A percentile compares a stretch with the other conserved stretches of the same genome.
phyloP scores from a whole-genome alignment of 2,888 invertebrate species.

The Philopedon plagiatum region DNA sequence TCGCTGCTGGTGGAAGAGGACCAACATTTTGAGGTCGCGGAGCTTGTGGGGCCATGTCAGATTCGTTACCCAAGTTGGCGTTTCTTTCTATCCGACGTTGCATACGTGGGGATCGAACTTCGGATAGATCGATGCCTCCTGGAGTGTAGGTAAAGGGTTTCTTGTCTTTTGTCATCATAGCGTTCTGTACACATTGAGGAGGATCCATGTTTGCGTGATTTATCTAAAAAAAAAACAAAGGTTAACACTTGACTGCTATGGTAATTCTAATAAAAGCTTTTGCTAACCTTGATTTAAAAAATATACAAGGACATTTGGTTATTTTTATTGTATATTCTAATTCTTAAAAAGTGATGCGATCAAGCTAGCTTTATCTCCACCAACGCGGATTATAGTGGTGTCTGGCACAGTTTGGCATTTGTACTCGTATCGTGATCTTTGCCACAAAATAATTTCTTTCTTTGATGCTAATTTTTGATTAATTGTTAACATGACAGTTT shows the following conservation, averaged over 20 bases:
- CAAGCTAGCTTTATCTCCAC: too few species aligned
- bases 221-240: constrained; percentile 54
- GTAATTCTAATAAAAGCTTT: too few species aligned
- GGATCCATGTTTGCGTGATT: constrained; percentile 73
- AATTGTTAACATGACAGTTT: neutral
- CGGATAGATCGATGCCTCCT: constrained; percentile 91
- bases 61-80: constrained; percentile 79
- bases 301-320: too few species aligned
- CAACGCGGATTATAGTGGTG: neutral
- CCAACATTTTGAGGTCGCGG: constrained; percentile 62
- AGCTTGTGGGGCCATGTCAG: constrained; percentile 68
- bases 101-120: constrained; percentile 92
- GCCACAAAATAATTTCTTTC: neutral
- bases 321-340: too few species aligned
- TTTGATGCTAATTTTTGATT: neutral
- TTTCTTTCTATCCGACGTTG: constrained; percentile 83
- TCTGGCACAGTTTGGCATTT: neutral
- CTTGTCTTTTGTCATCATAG: constrained; percentile 96
- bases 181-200: constrained; percentile 91
- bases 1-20: constrained; percentile 75
- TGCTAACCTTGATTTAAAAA: too few species aligned
- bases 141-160: constrained; percentile 98
- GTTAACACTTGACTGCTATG: too few species aligned
- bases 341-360: too few species aligned
- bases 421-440: neutral